Conservation (phyloP, 2,888 invertebrate species). For the Meiosimyza platycephala region DNA sequence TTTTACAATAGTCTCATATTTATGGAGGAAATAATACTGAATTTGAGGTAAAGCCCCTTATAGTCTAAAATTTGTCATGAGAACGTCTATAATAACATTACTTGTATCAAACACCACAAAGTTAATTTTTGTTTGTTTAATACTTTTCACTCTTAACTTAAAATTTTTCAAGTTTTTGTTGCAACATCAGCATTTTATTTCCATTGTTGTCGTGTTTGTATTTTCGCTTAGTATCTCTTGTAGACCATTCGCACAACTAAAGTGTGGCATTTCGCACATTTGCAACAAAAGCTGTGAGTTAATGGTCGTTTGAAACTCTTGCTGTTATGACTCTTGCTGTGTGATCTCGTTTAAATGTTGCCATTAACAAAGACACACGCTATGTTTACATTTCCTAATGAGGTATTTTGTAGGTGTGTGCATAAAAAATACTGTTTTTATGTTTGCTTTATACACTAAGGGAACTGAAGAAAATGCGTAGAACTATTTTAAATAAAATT, state of each 20-base stretch:
- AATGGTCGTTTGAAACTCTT: slow-evolving; percentile 1
- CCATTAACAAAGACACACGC: too few relatives aligned
- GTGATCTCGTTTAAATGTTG: slow-evolving; percentile 2
- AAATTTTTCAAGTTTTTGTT: slow-evolving; percentile 15
- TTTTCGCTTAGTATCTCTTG: background rate
- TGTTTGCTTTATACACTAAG: too few relatives aligned
- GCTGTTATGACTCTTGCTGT: background rate
- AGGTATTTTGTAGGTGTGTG: too few relatives aligned
- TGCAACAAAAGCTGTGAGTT: slow-evolving; percentile 14
- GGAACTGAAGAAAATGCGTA: too few relatives aligned
- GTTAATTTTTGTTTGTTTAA: slow-evolving; percentile 25
- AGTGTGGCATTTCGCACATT: slow-evolving; percentile 36
- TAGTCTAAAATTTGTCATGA: too few relatives aligned
- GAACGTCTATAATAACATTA: too few relatives aligned
- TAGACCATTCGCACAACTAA: slow-evolving; percentile 22
- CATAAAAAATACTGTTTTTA: too few relatives aligned
- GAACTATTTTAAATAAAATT: too few relatives aligned
- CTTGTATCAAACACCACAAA: background rate
- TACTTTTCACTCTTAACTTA: slow-evolving; percentile 19
- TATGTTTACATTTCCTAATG: too few relatives aligned
- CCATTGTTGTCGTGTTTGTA: background rate
- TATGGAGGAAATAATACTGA: too few relatives aligned
- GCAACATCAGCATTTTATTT: background rate
- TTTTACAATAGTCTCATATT: too few relatives aligned
- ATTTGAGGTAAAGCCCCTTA: too few relatives aligned